Evolutionary conservation across 1,140 invertebrate genomes (phyloP).

Genomic region (Aphelenchoides besseyi): DNA sequence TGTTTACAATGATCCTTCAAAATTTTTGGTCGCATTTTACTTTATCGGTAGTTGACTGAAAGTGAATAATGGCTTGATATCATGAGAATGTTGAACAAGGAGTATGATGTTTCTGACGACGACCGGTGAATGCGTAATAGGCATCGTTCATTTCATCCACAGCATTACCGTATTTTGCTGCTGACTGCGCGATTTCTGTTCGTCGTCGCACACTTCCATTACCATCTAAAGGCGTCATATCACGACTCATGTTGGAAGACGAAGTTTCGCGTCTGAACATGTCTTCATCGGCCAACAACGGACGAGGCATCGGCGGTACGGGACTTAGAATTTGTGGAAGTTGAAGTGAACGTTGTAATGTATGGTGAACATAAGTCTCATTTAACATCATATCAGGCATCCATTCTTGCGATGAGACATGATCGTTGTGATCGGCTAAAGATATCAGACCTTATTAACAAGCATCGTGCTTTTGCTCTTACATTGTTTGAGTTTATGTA

Average conservation of each 20-base stretch:
- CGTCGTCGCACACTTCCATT: conserved; percentile 19
- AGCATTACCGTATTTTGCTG: background rate
- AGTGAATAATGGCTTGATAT: background rate
- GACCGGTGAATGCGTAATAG: conserved; percentile 44
- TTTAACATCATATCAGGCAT: conserved; percentile 34
- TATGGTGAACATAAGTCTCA: conserved; percentile 46
- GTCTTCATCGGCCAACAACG: conserved; percentile 2
- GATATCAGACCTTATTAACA: background rate
- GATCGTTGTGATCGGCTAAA: background rate
- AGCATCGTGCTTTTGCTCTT: background rate
- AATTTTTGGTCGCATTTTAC: too few species aligned
- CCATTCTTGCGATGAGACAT: conserved; percentile 41
- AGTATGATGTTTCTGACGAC: conserved; percentile 4
- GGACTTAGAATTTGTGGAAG: conserved; percentile 25
- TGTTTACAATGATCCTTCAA: too few species aligned
- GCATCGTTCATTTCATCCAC: conserved; percentile 46
- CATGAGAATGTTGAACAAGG: conserved; percentile 19
- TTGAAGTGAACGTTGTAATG: conserved; percentile 46
- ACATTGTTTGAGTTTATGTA: conserved; percentile 5
- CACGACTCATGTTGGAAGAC: background rate
- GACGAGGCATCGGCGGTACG: conserved; percentile 1
- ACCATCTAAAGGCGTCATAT: conserved; percentile 8
- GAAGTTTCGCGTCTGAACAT: conserved; percentile 6
- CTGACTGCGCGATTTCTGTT: conserved; percentile 19
- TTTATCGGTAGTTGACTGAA: background rate